Base-by-base conservation (phyloP, 1,140 invertebrate genomes). In the Solenopsis fugax region DNA sequence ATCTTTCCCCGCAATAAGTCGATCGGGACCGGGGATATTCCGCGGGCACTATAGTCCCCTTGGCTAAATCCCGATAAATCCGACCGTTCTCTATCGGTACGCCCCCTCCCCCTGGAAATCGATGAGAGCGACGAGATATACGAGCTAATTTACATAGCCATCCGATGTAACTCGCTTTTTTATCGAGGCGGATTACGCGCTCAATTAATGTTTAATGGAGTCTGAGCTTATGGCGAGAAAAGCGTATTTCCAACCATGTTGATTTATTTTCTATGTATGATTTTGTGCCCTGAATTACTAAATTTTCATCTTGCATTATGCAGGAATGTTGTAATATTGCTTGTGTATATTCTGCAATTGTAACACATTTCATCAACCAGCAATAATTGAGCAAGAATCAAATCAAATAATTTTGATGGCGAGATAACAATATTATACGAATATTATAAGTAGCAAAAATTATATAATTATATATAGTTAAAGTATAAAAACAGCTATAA, bases 61-160 rank as follows among this genome's bases (percentile, higher is more conserved):
- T 3, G 41, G 54, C 56, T 84, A 82, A 81, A 87, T 87, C 85
- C 85, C 77, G 56, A 81, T 71, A 60, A 81, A 84, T 62, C 67
- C 78, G 56, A 52, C 56, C 54, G 54, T 84, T 84, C 65, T 87
- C 78, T 34, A 86, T 78, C 76, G 34, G 21, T 56, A 56, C 52
- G 12, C 16, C 52, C 13, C 12, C n/a, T 2, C 29, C 2, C 29
- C 37, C 64, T 16, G 64, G 37, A 52, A 87, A 87, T 81, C 78
- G 62, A 82, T 72, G 62, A 60, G 45, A 41, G 67, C 54, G 56
- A 62, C 34, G 21, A 60, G 64, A 84, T 82, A 62, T 71, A 71
- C 52, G 56, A 52, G 29, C 78, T 71, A 48, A 72, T 62, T 81
- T 71, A 87, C 85, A 71, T 84, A 64, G 48, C 34, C 13, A 29